Conservation (phyloP, 2,888 invertebrate genomes). For the Pristionchus exspectatus region DNA sequence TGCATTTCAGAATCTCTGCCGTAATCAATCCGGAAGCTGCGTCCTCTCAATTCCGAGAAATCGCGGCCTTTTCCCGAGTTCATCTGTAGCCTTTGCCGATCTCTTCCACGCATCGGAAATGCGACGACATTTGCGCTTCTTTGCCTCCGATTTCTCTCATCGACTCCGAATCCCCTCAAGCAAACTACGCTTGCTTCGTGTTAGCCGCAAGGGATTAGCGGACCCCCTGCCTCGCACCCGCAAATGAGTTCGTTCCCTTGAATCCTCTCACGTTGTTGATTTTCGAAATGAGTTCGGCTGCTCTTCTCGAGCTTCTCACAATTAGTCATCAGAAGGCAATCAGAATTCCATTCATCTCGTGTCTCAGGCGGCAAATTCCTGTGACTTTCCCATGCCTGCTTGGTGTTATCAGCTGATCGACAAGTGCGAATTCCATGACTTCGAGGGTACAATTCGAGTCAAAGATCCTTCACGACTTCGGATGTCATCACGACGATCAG, state of each 20-base stretch:
- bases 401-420: not conserved
- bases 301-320: not conserved
- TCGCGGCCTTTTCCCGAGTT: not conserved
- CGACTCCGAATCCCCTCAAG: not conserved
- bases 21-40: not conserved
- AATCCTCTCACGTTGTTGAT: not conserved
- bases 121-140: not conserved
- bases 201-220: not conserved
- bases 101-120: constrained; percentile 11
- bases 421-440: not conserved
- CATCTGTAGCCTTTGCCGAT: not conserved
- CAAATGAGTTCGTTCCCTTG: not conserved
- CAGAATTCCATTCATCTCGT: not conserved
- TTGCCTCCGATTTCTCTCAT: not conserved
- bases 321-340: not conserved
- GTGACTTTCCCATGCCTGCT: not conserved
- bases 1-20: not conserved
- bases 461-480: not conserved
- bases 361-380: not conserved
- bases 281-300: not conserved
- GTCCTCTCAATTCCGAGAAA: not conserved
- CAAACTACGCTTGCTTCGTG: not conserved
- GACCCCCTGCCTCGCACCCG: not conserved
- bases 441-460: not conserved
- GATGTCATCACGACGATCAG: not conserved